Conservation (phyloP, 2,797 vertebrate genomes). For the Pipistrellus pipistrellus region DNA sequence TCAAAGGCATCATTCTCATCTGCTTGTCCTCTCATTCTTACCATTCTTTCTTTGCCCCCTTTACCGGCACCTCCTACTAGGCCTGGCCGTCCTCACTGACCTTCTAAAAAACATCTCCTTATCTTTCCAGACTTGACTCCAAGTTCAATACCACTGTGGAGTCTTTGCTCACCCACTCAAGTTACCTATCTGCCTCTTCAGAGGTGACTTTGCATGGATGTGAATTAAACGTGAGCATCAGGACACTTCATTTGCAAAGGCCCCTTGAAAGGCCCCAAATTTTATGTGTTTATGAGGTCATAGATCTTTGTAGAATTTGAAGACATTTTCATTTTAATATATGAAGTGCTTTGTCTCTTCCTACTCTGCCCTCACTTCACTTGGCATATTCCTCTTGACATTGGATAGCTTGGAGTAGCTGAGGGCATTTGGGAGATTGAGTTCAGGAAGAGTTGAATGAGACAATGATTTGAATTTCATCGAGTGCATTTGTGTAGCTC, state of each 20-base stretch:
- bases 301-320: background rate
- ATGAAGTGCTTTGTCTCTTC: background rate
- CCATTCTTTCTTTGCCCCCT: background rate
- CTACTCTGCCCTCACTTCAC: too few species aligned
- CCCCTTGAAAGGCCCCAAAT: background rate
- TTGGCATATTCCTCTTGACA: background rate
- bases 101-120: background rate
- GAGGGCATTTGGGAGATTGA: background rate
- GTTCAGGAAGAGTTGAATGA: background rate
- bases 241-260: background rate
- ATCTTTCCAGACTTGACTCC: background rate
- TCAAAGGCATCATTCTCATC: background rate
- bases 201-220: background rate
- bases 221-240: background rate
- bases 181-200: background rate
- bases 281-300: background rate
- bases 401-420: background rate
- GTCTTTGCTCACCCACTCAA: background rate
- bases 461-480: background rate
- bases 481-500: background rate
- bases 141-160: background rate
- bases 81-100: background rate
- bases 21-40: background rate
- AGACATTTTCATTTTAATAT: background rate
- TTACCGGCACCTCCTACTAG: background rate